Base-by-base conservation (phyloP, 2,113 vertebrate genomes). In the Pygoscelis adeliae region DNA sequence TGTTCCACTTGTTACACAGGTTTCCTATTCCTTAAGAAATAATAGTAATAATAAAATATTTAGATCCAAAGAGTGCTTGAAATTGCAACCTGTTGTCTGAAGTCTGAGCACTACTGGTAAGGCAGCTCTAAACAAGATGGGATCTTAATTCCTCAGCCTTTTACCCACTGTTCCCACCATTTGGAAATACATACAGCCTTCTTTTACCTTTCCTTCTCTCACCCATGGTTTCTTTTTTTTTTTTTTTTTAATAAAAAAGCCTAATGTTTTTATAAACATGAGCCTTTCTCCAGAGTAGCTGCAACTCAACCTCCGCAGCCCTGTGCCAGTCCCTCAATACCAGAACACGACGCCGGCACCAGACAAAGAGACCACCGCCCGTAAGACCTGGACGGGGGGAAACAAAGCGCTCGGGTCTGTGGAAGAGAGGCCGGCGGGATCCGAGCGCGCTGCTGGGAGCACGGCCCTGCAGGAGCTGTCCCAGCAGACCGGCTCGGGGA, bases 381-480 rank as follows among this genome's bases (percentile, higher is more conserved):
- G 3, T 1, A 1, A 26, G 34, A 17, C 1, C 27, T 2, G 2
- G 4, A 2, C 9, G 4, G 3, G 17, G 42, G 29, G 6, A 0
- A 12, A 16, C 63, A 5, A 53, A 34, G 46, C 83, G 3, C 12
- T 2, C 5, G 23, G 40, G 0, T 3, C 6, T 1, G 29, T 1
- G 3, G 19, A 3, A 8, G 53, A 4, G 50, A 5, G 32, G 20
- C n/a, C 46, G 2, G 65, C 53, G 3, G 32, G 13, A 7, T 4
- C 38, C 44, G 7, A 7, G 17, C 46, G 9, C 78, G 15, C 5
- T 14, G 56, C 50, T 5, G 34, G 26, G 34, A 11, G 13, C 49
- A 3, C 18, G 23, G 61, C 40, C 17, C 23, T 3, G 23, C 25
- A 5, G n/a, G 59, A 40, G 15, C 61, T 16, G 77, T 9, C 9